Evolutionary conservation across 1,140 invertebrate species (phyloP).

Genomic region (Macrostomum lignano): DNA sequence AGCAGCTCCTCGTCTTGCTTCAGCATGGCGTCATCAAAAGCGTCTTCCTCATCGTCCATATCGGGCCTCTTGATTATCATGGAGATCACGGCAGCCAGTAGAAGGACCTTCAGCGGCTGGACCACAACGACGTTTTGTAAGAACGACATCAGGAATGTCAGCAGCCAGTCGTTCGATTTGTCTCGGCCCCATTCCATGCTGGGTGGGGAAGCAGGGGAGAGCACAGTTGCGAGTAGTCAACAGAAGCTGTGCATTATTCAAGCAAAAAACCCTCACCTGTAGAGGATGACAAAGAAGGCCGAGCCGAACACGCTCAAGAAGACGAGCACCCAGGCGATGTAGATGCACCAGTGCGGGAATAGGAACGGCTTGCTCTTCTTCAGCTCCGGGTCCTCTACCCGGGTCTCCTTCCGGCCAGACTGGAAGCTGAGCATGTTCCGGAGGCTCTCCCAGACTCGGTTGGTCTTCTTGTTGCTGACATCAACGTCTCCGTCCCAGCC

Average conservation of each 20-base stretch:
- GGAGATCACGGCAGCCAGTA: not conserved
- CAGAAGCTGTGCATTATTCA: too few species aligned
- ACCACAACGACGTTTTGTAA: constrained; percentile 12
- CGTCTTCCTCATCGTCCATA: not conserved
- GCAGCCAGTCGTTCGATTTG: constrained; percentile 14
- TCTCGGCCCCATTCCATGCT: constrained; percentile 15
- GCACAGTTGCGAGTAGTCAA: too few species aligned
- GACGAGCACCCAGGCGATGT: constrained; percentile 17
- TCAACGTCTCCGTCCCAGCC: constrained; percentile 9
- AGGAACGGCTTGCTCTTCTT: constrained; percentile 16
- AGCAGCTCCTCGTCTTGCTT: too few species aligned
- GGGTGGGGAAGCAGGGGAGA: too few species aligned
- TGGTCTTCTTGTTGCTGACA: constrained; percentile 10
- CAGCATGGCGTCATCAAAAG: too few species aligned
- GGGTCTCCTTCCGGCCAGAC: constrained; percentile 8
- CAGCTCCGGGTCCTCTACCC: constrained; percentile 8
- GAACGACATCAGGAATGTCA: constrained; percentile 14
- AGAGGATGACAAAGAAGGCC: constrained; percentile 14
- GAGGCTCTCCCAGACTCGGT: constrained; percentile 13
- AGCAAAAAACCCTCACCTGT: too few species aligned
- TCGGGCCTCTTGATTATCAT: not conserved
- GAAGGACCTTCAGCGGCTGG: constrained; percentile 14
- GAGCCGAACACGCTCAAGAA: constrained; percentile 8
- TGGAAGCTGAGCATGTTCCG: constrained; percentile 11
- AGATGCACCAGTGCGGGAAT: constrained; percentile 20